These are phyloP conservation scores for Cryptotermes secundus DNA, from an alignment of 1,140 invertebrate genomes.

Conservation along the genomic window DNA sequence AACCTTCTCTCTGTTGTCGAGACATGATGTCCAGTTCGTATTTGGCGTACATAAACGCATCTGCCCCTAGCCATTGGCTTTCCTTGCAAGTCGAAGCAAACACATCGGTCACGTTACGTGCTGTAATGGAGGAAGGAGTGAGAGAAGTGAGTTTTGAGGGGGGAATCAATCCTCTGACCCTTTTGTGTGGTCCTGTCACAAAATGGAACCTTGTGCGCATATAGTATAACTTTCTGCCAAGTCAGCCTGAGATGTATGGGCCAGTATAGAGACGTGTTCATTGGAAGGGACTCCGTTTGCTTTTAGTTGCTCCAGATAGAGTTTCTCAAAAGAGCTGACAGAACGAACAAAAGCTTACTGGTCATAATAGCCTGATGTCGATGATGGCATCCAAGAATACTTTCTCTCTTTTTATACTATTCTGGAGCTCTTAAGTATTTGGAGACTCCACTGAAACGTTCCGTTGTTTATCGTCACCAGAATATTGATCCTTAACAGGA, in stretches of 20 bases:
- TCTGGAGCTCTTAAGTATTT: too few species aligned
- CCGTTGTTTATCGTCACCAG: too few species aligned
- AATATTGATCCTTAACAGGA: too few species aligned
- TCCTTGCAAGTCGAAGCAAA: not conserved
- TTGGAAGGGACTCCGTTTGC: conserved; percentile 1
- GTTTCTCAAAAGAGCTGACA: not conserved
- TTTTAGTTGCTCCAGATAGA: not conserved
- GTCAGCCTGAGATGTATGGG: not conserved
- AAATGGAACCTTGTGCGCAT: conserved; percentile 14
- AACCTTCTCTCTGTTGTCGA: conserved; percentile 26
- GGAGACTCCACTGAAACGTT: too few species aligned
- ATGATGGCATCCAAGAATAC: not conserved
- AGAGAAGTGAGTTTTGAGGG: not conserved
- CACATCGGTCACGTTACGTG: not conserved
- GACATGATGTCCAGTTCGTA: conserved; percentile 8
- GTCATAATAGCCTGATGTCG: not conserved
- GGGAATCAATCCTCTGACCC: not conserved
- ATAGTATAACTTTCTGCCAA: not conserved
- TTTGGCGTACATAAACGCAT: not conserved
- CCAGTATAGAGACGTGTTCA: not conserved
- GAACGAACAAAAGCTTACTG: not conserved
- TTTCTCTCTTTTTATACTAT: not conserved
- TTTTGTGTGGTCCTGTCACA: conserved; percentile 18
- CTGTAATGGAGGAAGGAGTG: not conserved
- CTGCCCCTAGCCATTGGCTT: not conserved